Base-by-base conservation (phyloP, 2,888 invertebrate species). In the Baronia brevicornis region DNA sequence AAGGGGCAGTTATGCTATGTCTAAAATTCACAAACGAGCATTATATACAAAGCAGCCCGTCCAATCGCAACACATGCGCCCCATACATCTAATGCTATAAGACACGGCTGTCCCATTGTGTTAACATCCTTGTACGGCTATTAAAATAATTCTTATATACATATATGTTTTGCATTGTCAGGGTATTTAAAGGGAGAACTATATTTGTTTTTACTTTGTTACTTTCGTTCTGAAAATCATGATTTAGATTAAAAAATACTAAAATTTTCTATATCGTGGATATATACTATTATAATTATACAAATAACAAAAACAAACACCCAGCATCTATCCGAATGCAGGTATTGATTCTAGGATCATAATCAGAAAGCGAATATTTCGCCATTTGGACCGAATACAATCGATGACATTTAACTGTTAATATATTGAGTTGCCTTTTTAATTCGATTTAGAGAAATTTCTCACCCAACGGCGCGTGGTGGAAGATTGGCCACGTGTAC, bases 71-170 rank as follows among this genome's bases (percentile, higher is more conserved):
- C 54, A 65, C 55, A 66, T 56, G 60, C 61, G 66, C 68, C 71
- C 65, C 60, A 60, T 63, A 66, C 71, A 67, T 74, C 74, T 73
- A 74, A 73, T 71, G 70, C 66, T 69, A 63, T 65, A 58, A 74
- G 75, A 75, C 74, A 71, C 69, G 69, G 75, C 73, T 74, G 78
- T 73, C 77, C 74, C 73, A 78, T 77, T 77, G 79, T 77, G 75
- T 75, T 75, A 73, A 74, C 75, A 74, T 75, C 75, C 77, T 75
- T 74, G 65, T 71, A 72, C 56, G 74, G 73, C 67, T 74, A 77
- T 74, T 73, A 72, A 71, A 72, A 77, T 70, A 72, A 77, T 77
- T 78, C 77, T 72, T 74, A 77, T 78, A 75, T 75, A 75, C n/a
- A n/a, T n/a, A n/a, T n/a, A n/a, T n/a, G n/a, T n/a, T n/a, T 21